phyloP scores from a whole-genome alignment of 2,797 vertebrate genomes.

The Xenopus petersii region DNA sequence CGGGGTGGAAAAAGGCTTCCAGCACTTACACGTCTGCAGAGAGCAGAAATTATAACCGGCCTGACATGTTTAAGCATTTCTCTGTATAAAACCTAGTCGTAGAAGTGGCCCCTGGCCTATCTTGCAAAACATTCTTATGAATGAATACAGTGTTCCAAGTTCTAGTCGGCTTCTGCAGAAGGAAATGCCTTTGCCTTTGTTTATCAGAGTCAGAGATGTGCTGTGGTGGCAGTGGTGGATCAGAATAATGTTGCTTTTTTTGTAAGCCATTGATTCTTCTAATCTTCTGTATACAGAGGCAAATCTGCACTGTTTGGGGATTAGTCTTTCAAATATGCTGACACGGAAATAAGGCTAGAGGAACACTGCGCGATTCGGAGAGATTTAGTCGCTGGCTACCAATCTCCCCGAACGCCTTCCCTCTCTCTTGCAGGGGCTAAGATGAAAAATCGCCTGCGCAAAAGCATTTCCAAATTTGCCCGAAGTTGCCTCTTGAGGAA shows the following conservation, averaged over 20 bases:
- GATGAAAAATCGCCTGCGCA: too few relatives aligned
- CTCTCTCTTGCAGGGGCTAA: too few relatives aligned
- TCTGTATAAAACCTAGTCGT: constrained; percentile 11
- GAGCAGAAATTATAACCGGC: constrained; percentile 28
- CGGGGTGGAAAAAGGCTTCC: constrained; percentile 23
- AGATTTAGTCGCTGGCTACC: too few relatives aligned
- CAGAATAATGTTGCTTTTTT: not conserved
- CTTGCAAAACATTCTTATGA: constrained; percentile 38
- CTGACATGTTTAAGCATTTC: constrained; percentile 46
- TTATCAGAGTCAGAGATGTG: not conserved
- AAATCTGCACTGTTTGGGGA: too few relatives aligned
- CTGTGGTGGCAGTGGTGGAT: not conserved
- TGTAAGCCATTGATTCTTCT: too few relatives aligned
- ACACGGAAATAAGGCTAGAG: too few relatives aligned
- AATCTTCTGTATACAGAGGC: too few relatives aligned
- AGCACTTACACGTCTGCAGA: constrained; percentile 26
- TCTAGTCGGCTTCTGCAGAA: constrained; percentile 15
- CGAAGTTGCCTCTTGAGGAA: too few relatives aligned
- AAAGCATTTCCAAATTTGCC: too few relatives aligned
- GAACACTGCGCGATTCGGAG: too few relatives aligned
- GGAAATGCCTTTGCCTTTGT: constrained; percentile 26
- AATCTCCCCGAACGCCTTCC: too few relatives aligned
- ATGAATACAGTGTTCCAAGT: constrained; percentile 31
- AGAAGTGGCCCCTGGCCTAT: constrained; percentile 35
- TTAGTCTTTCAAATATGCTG: too few relatives aligned